Evolutionary conservation across 2,888 invertebrate genomes (phyloP), one percentile per base, ranked within the genome.

Genomic region (Platerodrilus igneus): DNA sequence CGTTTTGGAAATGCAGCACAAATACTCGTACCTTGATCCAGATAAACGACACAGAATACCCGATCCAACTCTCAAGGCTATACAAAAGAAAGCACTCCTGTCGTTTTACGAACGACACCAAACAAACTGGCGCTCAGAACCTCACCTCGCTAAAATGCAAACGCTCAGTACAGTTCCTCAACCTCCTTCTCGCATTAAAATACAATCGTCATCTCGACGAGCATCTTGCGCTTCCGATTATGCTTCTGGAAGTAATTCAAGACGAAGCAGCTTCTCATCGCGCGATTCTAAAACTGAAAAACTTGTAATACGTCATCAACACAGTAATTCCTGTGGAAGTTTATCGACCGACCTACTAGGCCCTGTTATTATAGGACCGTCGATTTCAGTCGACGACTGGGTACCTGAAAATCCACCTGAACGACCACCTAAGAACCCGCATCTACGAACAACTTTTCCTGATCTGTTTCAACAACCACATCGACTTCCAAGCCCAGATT

Each of bases 31-130:
- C 58, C 66, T 83, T 48, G 85, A 85, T 57, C 83, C 83, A 2
- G 81, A 81, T 31, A 86, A 84, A 62, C 79, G 78, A 42, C 82
- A 81, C 60, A 74, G 80, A 46, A 76, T 84, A 18, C 78, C 83
- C 16, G 81, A 81, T 61, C 74, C 84, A 5, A 83, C 86, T 1
- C 65, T 88, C 17, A 88, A 87, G 65, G 84, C 83, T 8, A 81
- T 86, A 44, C 88, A 88, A 59, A 87, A 88, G 68, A 85, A 86
- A 62, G 88, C 88, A 0, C 71, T 89, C 4, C 71, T 86, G 41
- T 84, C 84, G 2, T 89, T 85, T 58, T 86, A 87, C 63, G 86
- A 88, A 59, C 72, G 86, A 28, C 85, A 86, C 53, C 77, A 79
- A 44, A 53, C 68, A 54, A 60, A 43, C 53, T 78, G 77, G 77